Base-by-base conservation (phyloP, 1,140 invertebrate genomes). In the Chrysoperla carnea region DNA sequence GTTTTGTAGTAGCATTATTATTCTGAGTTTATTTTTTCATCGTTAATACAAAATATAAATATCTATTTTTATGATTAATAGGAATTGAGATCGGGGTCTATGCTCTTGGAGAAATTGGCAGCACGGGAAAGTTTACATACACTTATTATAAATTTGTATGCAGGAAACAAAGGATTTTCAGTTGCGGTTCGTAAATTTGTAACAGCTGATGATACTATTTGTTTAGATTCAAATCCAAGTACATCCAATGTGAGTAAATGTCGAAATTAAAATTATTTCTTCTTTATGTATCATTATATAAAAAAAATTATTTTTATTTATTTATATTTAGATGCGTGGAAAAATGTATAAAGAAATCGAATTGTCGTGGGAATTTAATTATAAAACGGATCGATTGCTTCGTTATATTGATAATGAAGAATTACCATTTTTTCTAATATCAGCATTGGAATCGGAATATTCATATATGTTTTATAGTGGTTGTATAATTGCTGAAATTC, bases 101-200 rank as follows among this genome's bases (percentile, higher is more conserved):
- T 87, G 61, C 68, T 89, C 48, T 67, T 94, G 59, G 81, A 86
- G 53, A 81, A 85, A 59, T 66, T 93, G 52, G 78, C 92, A 50
- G 73, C 77, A 57, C 72, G 76, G 55, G 87, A 92, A 58, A 76
- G 78, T 57, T 69, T 92, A 40, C 88, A 90, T 59, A 89, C 84
- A 49, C 67, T 94, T 54, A 81, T 92, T 50, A 70, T 93, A 46
- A 93, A 89, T 67, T 67, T 94, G 49, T 90, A 91, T 69, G 79
- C 85, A 45, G 84, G 79, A 35, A 87, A 89, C 64, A 88, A 90
- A 65, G 88, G 88, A 52, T 92, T 90, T 65, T 86, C 85, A 49
- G 65, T 93, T 58, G 81, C 80, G 58, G 64, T 88, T 51, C 75
- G 76, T 49, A 61, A 59, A 55, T 59, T 56, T 60, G 57, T 56